Base-by-base conservation (phyloP, 92 coral and sea anemone genomes). In the Actinernus sp. region DNA sequence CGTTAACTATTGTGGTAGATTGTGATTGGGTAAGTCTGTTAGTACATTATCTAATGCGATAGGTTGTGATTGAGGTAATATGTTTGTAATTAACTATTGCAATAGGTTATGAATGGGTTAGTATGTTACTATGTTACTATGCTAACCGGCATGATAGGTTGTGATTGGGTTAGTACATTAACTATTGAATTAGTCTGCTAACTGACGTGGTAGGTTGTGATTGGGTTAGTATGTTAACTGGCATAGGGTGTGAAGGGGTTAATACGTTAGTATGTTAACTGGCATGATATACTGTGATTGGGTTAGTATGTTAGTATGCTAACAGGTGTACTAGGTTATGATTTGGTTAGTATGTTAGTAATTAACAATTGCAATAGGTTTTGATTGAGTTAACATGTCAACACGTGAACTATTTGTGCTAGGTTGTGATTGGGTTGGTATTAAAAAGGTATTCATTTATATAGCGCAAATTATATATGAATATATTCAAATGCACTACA, bases 11-110 rank as follows among this genome's bases (percentile, higher is more conserved):
- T 45, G 19, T 45, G 52, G 21, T 45, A 17, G 18, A 45, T 18
- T 45, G 52, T 45, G 52, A 45, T 6, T 45, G 10, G 10, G n/a
- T 45, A 9, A 45, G 52, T 45, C 10, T 45, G 52, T 45, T 45
- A 34, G 41, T 34, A 34, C 14, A 45, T 45, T 12, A 18, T 45
- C 6, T 23, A 18, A 4, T 45, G 52, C 19, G 52, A 45, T 6
- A 9, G 52, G 52, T 45, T 45, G n/a, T n/a, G n/a, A n/a, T n/a
- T n/a, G n/a, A 14, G 41, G 6, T 34, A 14, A 34, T 34, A 34
- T 34, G 41, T 34, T 34, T 6, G 41, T 34, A 34, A 6, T 14
- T 6, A 34, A 6, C 8, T 34, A 34, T 34, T 34, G 41, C 6
- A 14, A 34, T 6, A 6, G 41, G 41, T 34, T 34, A 34, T 6